phyloP scores from a whole-genome alignment of 92 coral and sea anemone species.

The Epizoanthus fatuus region DNA sequence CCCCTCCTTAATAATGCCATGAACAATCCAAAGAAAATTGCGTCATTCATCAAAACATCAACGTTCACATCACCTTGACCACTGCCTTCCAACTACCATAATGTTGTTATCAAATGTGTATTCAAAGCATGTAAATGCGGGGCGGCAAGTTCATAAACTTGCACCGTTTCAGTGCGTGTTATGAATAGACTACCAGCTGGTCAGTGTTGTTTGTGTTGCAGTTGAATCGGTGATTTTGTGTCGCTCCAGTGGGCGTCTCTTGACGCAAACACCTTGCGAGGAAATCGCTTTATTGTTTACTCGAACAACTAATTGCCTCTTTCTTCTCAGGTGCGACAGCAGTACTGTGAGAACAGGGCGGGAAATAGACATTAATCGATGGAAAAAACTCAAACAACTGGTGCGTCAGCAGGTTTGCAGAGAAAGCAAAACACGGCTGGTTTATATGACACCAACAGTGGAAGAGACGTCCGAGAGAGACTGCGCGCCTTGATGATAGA shows the following conservation, averaged over 20 bases:
- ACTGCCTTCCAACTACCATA: not conserved
- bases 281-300: not conserved
- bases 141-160: not conserved
- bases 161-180: slow-evolving; percentile 8
- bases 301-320: not conserved
- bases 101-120: slow-evolving; percentile 37
- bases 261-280: slow-evolving; percentile 12
- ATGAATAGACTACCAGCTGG: slow-evolving; percentile 30
- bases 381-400: not conserved
- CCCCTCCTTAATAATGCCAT: no score
- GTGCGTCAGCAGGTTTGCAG: not conserved
- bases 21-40: slow-evolving; percentile 8
- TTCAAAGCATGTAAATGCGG: slow-evolving; percentile 31
- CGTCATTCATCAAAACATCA: slow-evolving; percentile 42
- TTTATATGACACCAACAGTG: not conserved
- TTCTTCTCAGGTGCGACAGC: slow-evolving; percentile 1
- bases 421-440: not conserved
- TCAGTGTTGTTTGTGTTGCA: slow-evolving; percentile 7
- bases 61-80: not conserved
- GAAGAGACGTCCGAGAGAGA: slow-evolving; percentile 44
- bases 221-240: slow-evolving; percentile 33
- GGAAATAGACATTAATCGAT: not conserved
- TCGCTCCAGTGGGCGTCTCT: slow-evolving; percentile 24
- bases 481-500: slow-evolving; percentile 61
- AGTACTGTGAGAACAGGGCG: slow-evolving; percentile 3